Evolutionary conservation across 2,888 invertebrate species (phyloP), one percentile per base, ranked within the genome.

Genomic region (Rhamnusium bicolor): DNA sequence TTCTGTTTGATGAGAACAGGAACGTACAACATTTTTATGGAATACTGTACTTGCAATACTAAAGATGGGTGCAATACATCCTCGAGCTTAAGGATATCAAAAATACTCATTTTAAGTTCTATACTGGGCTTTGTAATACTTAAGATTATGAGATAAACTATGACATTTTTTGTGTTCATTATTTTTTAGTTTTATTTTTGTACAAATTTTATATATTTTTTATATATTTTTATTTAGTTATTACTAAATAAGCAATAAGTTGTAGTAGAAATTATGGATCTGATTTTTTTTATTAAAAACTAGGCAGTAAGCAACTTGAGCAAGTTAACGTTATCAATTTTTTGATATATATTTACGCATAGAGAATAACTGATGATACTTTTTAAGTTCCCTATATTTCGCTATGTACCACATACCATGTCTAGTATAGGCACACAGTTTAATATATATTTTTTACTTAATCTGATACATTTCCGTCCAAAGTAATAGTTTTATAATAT

Each of bases 1-100:
- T 97, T 95, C 88, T 97, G 97, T 81, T 89, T 96, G 10, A 95
- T 97, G 94, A 91, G 96, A 82, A 95, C 96, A 0, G 97, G 97
- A 18, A 96, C 96, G 0, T 96, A 96, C 88, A 96, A 98, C 86
- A 96, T 98, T 79, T 97, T 97, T 86, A 94, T 96, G 90, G 97
- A 98, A 87, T 96, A 95, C 83, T 98, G 97, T 86, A 96, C 96
- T 0, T 97, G 97, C 83, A 95, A 95, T 82, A 95, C 95, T 83
- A 97, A 97, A 88, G 96, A 97, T 86, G 97, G 97, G 0, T 97
- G 97, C 85, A 97, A 97, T 86, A 87, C 91, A 16, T 81, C 82
- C 3, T 79, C 82, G 8, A 69, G 78, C 58, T 46, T 75, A 24
- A 72, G 51, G 65, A 62, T 69, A 14, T 80, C 80, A 7, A 68